Percentiles rank a stretch among this genome's conserved stretches.
Conservation (phyloP, 2,888 invertebrate species). For the Gryllus longicercus region DNA sequence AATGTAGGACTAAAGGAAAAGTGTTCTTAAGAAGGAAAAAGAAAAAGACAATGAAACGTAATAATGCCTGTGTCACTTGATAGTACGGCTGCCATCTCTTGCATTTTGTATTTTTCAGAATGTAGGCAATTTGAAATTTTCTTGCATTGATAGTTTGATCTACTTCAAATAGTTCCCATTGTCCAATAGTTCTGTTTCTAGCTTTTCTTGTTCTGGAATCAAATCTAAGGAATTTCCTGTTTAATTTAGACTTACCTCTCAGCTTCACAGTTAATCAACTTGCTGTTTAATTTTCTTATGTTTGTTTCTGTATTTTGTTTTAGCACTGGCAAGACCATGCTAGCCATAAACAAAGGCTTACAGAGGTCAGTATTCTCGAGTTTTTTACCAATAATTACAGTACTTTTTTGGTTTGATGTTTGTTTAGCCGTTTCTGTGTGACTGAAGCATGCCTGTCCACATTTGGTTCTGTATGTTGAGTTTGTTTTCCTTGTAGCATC, state of each 20-base stretch:
- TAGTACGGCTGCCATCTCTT: conserved; percentile 36
- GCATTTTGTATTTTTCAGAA: conserved; percentile 36
- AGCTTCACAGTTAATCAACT: conserved; percentile 38
- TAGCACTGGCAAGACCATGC: conserved; percentile 78
- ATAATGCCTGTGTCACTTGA: conserved; percentile 21
- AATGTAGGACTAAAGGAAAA: conserved; percentile 17
- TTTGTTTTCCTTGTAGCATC: conserved; percentile 34
- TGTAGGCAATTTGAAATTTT: conserved; percentile 35
- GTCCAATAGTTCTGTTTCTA: conserved; percentile 36
- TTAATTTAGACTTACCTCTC: conserved; percentile 38
- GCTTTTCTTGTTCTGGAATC: conserved; percentile 37
- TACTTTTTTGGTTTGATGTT: conserved; percentile 39
- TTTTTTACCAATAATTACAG: conserved; percentile 36
- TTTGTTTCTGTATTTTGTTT: conserved; percentile 59
- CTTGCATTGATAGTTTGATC: conserved; percentile 36
- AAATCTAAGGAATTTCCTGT: conserved; percentile 36
- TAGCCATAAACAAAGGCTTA: conserved; percentile 82
- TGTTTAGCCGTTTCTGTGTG: conserved; percentile 40
- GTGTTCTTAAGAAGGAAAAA: not conserved
- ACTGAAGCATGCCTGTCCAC: conserved; percentile 38
- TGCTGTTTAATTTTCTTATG: conserved; percentile 42
- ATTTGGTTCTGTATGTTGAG: conserved; percentile 36
- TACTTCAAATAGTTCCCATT: conserved; percentile 34
- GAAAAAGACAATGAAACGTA: not conserved
- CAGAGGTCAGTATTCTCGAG: conserved; percentile 64